Base-by-base conservation (phyloP, 2,113 vertebrate species). In the Onychorhynchus coronatus region DNA sequence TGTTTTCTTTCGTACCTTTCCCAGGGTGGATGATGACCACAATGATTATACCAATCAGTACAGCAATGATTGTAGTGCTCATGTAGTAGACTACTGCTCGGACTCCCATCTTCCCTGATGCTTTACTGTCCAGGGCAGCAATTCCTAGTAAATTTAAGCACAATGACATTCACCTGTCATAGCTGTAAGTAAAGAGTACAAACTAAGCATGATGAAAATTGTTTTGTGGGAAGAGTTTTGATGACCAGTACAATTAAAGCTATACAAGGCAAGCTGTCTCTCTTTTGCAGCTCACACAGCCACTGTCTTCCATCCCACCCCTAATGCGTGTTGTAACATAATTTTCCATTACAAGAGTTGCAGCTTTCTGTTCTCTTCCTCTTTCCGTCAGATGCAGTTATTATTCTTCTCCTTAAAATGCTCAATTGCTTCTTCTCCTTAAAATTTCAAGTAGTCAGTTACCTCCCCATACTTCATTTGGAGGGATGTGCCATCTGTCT, bases 1-100 rank as follows among this genome's bases (percentile, higher is more conserved):
- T 99, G 95, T 99, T 99, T 65, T 99, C 99, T 96, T 98, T 99
- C 23, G 98, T 98, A 88, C 99, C 99, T 97, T 98, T 99, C 61
- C 99, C 99, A 3, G 99, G 99, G 84, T 99, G 99, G 96, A 99
- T 99, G 96, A 99, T 98, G 94, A 99, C 98, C 96, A 99, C 99
- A 98, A 99, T 98, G 97, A 99, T 97, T 90, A 99, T 99, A 52
- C 99, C 99, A 41, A 99, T 99, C 97, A 99, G 97, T 77, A 99
- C 99, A 50, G 99, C 99, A 79, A 99, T 99, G 97, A 99, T 88
- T 4, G 99, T 99, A 47, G 99, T 99, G 75, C 98, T 99, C 98
- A 99, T 99, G 97, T 99, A 99, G 97, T 99, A 99, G 88, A 99
- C 84, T 72, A 99, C 99, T 7, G 99, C 99, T 95, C 99, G 97